Percentiles rank a stretch among this genome's conserved stretches.
phyloP scores from a whole-genome alignment of 2,797 vertebrate genomes.

The Clarias laeviceps region DNA sequence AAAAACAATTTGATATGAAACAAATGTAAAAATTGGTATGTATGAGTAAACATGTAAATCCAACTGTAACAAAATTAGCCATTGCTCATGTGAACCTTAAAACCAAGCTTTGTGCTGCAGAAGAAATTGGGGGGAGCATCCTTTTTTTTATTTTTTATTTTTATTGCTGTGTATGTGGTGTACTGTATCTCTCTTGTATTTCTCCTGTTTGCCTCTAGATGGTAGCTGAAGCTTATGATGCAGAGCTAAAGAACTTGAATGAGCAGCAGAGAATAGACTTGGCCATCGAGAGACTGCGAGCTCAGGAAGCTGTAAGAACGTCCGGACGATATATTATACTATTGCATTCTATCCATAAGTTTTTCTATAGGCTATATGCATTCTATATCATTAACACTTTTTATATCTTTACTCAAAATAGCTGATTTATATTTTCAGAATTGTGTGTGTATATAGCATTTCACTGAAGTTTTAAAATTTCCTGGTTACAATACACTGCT shows the following conservation, averaged over 20 bases:
- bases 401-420: background rate
- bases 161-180: background rate
- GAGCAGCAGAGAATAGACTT: conserved; percentile 72
- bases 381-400: background rate
- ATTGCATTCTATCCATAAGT: too few species aligned
- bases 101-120: background rate
- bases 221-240: conserved; percentile 75
- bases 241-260: conserved; percentile 79
- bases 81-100: background rate
- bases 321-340: background rate
- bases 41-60: background rate
- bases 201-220: conserved; percentile 60
- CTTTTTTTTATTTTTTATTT: background rate
- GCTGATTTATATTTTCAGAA: background rate
- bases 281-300: conserved; percentile 70
- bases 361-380: background rate
- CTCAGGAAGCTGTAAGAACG: conserved; percentile 75
- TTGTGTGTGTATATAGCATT: background rate
- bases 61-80: background rate
- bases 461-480: background rate
- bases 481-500: background rate
- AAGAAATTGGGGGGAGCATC: background rate
- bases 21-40: background rate
- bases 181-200: background rate
- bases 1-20: too few species aligned